phyloP scores from a whole-genome alignment of 2,797 vertebrate species.

The Crenichthys baileyi region DNA sequence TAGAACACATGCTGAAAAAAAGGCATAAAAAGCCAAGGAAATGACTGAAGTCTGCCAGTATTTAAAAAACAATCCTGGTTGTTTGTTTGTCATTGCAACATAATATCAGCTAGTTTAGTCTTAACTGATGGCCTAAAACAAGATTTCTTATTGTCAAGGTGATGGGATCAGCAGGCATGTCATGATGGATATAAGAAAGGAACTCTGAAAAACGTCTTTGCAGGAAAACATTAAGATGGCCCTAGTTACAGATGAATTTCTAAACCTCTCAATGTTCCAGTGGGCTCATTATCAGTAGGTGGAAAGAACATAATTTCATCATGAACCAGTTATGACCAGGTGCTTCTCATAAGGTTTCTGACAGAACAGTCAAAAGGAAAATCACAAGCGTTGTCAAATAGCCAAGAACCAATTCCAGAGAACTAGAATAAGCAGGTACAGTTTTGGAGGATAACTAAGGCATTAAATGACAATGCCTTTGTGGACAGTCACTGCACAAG shows the following conservation, averaged over 20 bases:
- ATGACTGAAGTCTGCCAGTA: not conserved
- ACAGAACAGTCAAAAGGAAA: no score
- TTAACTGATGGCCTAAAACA: not conserved
- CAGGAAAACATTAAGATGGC: no score
- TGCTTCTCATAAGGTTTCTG: no score
- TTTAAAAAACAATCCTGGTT: not conserved
- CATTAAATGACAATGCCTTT: no score
- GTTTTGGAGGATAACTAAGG: no score
- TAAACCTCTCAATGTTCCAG: not conserved
- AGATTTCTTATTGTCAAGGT: not conserved
- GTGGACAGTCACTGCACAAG: no score
- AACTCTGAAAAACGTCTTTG: not conserved
- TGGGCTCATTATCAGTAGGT: not conserved
- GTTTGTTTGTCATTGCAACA: not conserved
- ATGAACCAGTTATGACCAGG: no score
- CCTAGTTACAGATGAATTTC: not conserved
- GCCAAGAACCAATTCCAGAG: no score
- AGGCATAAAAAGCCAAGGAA: no score
- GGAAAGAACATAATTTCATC: not conserved
- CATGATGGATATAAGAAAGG: not conserved
- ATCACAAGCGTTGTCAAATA: no score
- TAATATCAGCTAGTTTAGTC: not conserved
- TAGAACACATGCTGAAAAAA: not conserved
- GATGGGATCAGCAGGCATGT: not conserved
- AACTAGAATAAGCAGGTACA: no score